These are phyloP conservation scores for Pangasius macronema DNA, from an alignment of 2,797 vertebrate species.

Conservation along the genomic window DNA sequence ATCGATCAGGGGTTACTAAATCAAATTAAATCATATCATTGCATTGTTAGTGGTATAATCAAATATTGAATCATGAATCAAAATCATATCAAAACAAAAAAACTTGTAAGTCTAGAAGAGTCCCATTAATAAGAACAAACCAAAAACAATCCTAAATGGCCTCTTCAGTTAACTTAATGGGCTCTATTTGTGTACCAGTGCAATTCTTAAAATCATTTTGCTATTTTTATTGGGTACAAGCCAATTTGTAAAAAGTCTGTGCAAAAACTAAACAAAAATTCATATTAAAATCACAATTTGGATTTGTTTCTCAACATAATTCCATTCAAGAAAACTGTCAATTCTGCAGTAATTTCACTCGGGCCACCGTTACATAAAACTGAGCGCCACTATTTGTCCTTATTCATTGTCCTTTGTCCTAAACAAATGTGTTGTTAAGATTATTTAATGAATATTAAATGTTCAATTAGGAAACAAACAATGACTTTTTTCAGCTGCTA, in stretches of 20 bases:
- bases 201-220: background rate
- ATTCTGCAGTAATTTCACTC: background rate
- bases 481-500: no score
- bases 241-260: background rate
- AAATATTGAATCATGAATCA: background rate
- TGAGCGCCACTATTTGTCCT: background rate
- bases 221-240: background rate
- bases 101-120: no score
- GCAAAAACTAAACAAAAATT: background rate
- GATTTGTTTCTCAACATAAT: background rate
- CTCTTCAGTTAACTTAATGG: background rate
- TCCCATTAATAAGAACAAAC: no score
- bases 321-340: background rate
- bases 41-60: background rate
- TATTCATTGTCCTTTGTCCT: background rate
- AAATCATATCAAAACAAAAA: background rate
- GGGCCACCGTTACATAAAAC: background rate
- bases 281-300: background rate
- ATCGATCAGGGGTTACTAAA: background rate
- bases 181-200: background rate
- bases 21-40: background rate
- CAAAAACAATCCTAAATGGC: background rate
- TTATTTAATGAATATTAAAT: background rate
- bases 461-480: conserved; percentile 4
- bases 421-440: background rate